Conservation (phyloP, 1,140 invertebrate species). For the Drepana arcuata region DNA sequence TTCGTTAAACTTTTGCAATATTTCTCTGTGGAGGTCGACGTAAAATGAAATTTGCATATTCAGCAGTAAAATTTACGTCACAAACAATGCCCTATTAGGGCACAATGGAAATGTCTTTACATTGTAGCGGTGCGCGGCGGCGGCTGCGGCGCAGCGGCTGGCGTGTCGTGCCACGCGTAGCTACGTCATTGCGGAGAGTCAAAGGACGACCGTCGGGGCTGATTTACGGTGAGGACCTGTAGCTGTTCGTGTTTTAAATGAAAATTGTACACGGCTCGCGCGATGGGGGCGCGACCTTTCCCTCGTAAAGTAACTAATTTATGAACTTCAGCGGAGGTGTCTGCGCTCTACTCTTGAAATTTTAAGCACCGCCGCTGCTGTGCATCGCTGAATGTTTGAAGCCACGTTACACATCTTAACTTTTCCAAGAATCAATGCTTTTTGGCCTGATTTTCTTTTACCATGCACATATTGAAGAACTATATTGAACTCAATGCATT, state of each 20-base stretch:
- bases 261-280: constrained; percentile 50
- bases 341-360: constrained; percentile 42
- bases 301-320: constrained; percentile 58
- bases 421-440: constrained; percentile 16
- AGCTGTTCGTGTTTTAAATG: constrained; percentile 51
- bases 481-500: too few relatives aligned
- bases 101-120: constrained; percentile 59
- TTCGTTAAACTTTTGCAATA: constrained; percentile 56
- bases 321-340: constrained; percentile 43
- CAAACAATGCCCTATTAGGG: constrained; percentile 61
- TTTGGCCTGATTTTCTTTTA: too few relatives aligned
- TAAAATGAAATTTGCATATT: constrained; percentile 56
- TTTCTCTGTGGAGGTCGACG: constrained; percentile 45
- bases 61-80: constrained; percentile 57
- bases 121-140: constrained; percentile 25
- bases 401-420: constrained; percentile 27
- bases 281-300: constrained; percentile 42
- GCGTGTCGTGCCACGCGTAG: constrained; percentile 1
- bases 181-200: constrained; percentile 28
- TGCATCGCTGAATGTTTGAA: constrained; percentile 32
- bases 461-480: too few relatives aligned
- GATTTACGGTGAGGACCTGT: constrained; percentile 53
- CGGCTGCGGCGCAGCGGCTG: constrained; percentile 2
- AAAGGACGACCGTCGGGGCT: constrained; percentile 37
- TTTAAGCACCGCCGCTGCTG: constrained; percentile 37